phyloP scores from a whole-genome alignment of 2,113 vertebrate species.

The Amphilophus citrinellus region DNA sequence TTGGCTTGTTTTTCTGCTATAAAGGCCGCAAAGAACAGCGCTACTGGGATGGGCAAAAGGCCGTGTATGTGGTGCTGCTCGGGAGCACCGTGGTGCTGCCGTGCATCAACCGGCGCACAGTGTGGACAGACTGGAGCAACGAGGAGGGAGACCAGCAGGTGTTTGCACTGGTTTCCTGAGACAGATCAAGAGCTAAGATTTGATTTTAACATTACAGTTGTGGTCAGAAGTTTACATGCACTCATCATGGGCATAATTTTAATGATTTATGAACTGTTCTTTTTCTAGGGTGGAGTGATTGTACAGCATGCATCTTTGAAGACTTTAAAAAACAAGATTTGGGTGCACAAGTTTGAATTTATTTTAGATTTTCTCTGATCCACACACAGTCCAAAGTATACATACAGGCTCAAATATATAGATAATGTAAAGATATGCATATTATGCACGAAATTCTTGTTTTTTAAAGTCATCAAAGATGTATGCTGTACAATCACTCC shows the following conservation, averaged over 20 bases:
- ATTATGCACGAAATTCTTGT: not conserved
- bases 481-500: not conserved
- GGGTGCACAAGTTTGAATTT: not conserved
- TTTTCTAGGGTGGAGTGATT: not conserved
- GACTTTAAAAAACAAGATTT: not conserved
- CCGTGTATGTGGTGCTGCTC: constrained; percentile 81
- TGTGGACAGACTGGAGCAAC: constrained; percentile 90
- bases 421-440: no score
- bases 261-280: not conserved
- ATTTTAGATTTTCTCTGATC: no score
- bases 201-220: not conserved
- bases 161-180: not conserved
- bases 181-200: not conserved
- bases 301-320: not conserved
- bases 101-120: constrained; percentile 86
- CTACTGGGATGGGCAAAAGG: constrained; percentile 94
- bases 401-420: not conserved
- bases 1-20: not conserved
- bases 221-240: no score
- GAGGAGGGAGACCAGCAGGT: constrained; percentile 92
- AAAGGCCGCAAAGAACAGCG: constrained; percentile 80
- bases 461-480: not conserved
- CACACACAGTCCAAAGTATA: no score
- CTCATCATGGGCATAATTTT: not conserved
- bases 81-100: constrained; percentile 86